Conservation (phyloP, 1,140 invertebrate genomes). For the Dreissena rostriformis region DNA sequence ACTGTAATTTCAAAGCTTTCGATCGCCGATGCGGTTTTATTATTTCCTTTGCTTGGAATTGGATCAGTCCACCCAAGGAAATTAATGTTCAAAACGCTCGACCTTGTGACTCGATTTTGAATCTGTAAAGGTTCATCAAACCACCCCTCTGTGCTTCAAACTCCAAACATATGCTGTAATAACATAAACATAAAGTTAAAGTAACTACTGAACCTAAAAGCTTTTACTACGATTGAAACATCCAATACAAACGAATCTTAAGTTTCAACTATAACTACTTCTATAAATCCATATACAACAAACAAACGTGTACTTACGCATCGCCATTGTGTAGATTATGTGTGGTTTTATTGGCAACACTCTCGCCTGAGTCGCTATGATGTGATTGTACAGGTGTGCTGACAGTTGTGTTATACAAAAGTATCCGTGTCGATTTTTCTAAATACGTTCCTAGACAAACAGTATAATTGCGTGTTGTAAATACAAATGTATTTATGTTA, state of each 20-base stretch:
- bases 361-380: not conserved
- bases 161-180: constrained; percentile 25
- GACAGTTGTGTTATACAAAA: not conserved
- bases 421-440: not conserved
- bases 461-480: no score
- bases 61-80: constrained; percentile 33
- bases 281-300: no score
- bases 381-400: not conserved
- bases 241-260: no score
- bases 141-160: constrained; percentile 25
- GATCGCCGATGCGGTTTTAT: not conserved
- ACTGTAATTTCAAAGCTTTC: constrained; percentile 26
- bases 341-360: not conserved
- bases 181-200: no score
- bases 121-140: constrained; percentile 24
- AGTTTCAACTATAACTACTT: no score
- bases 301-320: not conserved
- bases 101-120: not conserved
- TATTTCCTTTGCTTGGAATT: not conserved
- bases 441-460: no score
- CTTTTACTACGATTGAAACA: no score
- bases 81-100: not conserved
- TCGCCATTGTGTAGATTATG: not conserved
- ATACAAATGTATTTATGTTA: no score
- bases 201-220: no score